These are phyloP conservation scores for Psylliodes chrysocephalus DNA, from an alignment of 2,888 invertebrate species.

Conservation along the genomic window DNA sequence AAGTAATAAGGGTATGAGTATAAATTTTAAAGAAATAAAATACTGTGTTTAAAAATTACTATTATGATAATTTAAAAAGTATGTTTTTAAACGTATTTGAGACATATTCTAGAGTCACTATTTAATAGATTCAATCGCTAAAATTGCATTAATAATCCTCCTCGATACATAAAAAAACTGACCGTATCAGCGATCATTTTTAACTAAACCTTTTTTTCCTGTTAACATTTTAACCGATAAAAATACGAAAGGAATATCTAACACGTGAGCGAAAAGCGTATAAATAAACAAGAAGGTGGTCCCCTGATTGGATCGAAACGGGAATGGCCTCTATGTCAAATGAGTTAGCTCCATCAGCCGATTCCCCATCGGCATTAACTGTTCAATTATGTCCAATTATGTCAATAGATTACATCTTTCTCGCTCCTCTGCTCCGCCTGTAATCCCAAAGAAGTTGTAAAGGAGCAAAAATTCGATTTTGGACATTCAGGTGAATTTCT, in stretches of 20 bases:
- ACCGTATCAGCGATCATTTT: too few species aligned
- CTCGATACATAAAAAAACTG: too few species aligned
- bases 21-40: too few species aligned
- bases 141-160: too few species aligned
- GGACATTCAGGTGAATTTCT: conserved; percentile 49
- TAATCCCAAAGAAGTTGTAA: conserved; percentile 57
- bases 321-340: conserved; percentile 35
- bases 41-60: too few species aligned
- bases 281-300: conserved; percentile 11
- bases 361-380: conserved; percentile 48
- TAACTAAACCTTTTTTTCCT: neutral
- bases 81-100: too few species aligned
- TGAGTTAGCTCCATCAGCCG: conserved; percentile 35
- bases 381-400: conserved; percentile 57
- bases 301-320: conserved; percentile 2
- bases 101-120: too few species aligned
- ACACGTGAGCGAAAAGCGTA: neutral
- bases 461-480: conserved; percentile 53
- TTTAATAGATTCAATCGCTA: too few species aligned
- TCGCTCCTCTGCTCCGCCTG: conserved; percentile 43
- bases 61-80: too few species aligned
- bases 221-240: neutral
- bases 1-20: too few species aligned
- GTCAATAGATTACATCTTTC: conserved; percentile 50
- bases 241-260: conserved; percentile 1